Conservation (phyloP, 1,140 invertebrate genomes). For the Drosophila chauvacae region DNA sequence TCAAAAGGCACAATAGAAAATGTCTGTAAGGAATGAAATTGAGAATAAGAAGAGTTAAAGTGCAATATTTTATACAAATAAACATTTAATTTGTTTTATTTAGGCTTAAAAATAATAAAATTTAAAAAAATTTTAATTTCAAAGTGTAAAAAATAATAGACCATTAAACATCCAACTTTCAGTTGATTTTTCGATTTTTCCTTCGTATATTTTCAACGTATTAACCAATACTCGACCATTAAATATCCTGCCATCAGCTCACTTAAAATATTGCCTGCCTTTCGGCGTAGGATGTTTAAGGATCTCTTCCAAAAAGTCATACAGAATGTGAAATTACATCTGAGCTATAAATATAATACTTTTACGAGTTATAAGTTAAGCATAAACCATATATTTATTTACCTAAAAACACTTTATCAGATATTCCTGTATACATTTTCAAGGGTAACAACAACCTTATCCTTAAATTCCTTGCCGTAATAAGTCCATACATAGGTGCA, state of each 20-base stretch:
- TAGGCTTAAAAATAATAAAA: not conserved
- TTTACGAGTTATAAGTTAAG: not conserved
- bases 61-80: not conserved
- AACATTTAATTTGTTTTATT: not conserved
- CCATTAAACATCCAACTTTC: no score
- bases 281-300: not conserved
- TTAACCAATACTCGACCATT: not conserved
- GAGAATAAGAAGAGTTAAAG: not conserved
- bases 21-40: not conserved
- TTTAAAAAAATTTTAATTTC: no score
- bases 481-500: conserved; percentile 21
- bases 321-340: not conserved
- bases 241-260: not conserved
- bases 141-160: no score
- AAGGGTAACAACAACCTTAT: not conserved
- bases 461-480: conserved; percentile 20
- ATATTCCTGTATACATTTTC: not conserved
- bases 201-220: no score
- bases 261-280: not conserved
- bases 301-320: not conserved
- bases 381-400: not conserved
- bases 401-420: not conserved
- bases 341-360: not conserved
- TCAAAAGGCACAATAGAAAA: not conserved
- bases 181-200: no score